These are phyloP conservation scores for Spialia ferax DNA, from an alignment of 2,888 invertebrate species.

Conservation along the genomic window DNA sequence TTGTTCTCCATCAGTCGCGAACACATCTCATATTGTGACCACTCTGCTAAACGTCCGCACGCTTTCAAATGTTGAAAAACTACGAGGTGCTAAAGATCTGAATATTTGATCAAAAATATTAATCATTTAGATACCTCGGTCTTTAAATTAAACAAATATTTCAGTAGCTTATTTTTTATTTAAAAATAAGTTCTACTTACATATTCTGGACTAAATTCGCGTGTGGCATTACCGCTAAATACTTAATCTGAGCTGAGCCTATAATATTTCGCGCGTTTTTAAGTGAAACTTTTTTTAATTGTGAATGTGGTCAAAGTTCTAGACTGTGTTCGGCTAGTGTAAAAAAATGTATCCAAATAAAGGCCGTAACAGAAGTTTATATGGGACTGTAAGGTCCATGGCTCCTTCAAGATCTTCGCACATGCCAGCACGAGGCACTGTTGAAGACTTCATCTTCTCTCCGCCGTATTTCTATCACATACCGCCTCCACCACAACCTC, in stretches of 20 bases:
- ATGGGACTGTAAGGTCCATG: conserved; percentile 79
- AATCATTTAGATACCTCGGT: conserved; percentile 67
- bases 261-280: conserved; percentile 53
- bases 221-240: conserved; percentile 37
- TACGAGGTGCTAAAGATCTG: conserved; percentile 69
- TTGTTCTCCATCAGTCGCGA: conserved; percentile 59
- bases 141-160: conserved; percentile 43
- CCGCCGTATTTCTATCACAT: conserved; percentile 80
- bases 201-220: conserved; percentile 43
- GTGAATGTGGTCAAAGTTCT: conserved; percentile 49
- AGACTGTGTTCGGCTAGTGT: conserved; percentile 46
- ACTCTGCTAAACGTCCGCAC: conserved; percentile 60
- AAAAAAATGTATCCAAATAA: conserved; percentile 69
- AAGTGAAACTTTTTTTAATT: conserved; percentile 49
- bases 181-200: conserved; percentile 74
- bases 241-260: conserved; percentile 44
- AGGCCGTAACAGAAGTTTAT: conserved; percentile 68
- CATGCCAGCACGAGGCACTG: conserved; percentile 55
- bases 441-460: conserved; percentile 69
- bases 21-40: conserved; percentile 66
- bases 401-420: conserved; percentile 68
- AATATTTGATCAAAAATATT: conserved; percentile 73
- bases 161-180: conserved; percentile 79
- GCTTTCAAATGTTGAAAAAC: conserved; percentile 40
- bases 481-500: conserved; percentile 72